Percentiles rank a stretch among this genome's conserved stretches.
phyloP scores from a whole-genome alignment of 1,140 invertebrate genomes.

The Heterodera schachtii region DNA sequence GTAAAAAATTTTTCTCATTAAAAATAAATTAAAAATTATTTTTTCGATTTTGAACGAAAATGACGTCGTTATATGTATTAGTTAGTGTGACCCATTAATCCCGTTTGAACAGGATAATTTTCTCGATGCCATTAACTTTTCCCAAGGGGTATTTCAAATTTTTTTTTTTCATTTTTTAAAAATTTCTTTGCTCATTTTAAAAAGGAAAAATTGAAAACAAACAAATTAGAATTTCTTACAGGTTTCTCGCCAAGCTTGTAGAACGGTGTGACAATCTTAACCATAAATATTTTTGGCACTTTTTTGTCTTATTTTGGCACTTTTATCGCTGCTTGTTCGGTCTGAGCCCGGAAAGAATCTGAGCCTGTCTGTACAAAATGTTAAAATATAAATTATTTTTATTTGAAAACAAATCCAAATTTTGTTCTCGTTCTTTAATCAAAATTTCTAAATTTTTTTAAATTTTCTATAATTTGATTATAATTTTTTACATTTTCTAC shows the following conservation, averaged over 20 bases:
- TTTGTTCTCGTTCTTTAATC: background rate
- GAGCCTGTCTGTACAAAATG: slow-evolving; percentile 9
- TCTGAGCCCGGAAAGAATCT: slow-evolving; percentile 37
- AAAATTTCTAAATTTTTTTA: background rate
- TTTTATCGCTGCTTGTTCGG: slow-evolving; percentile 34
- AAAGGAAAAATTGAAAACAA: background rate
- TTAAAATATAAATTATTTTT: background rate
- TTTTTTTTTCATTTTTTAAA: background rate
- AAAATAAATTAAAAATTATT: too few relatives aligned
- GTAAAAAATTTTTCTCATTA: too few relatives aligned
- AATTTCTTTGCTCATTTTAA: background rate
- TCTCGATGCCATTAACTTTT: too few relatives aligned
- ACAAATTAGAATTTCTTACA: slow-evolving; percentile 32
- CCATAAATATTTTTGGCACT: background rate
- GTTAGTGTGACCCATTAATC: too few relatives aligned
- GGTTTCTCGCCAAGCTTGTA: slow-evolving; percentile 48
- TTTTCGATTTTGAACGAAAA: too few relatives aligned
- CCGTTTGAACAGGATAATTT: too few relatives aligned
- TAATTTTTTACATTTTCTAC: too few relatives aligned
- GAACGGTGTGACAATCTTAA: slow-evolving; percentile 45
- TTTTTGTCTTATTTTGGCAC: background rate
- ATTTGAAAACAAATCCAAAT: slow-evolving; percentile 2
- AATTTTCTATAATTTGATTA: slow-evolving; percentile 16
- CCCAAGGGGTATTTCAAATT: too few relatives aligned
- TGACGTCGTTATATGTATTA: too few relatives aligned